These are phyloP conservation scores for Drosophila willistoni DNA, from an alignment of 1,140 invertebrate species.

Conservation along the genomic window DNA sequence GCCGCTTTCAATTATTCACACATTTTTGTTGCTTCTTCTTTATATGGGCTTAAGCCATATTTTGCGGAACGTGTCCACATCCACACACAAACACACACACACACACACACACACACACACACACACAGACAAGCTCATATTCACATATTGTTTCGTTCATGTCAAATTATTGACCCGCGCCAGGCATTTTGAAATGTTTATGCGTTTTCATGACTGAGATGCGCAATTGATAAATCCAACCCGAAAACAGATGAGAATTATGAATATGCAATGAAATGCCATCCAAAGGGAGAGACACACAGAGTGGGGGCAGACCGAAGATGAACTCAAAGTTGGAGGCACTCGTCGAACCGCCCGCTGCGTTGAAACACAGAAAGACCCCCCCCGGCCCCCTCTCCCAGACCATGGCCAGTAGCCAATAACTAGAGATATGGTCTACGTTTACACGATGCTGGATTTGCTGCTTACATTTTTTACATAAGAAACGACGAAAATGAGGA, in stretches of 20 bases:
- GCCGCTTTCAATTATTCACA: slow-evolving; percentile 74
- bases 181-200: slow-evolving; percentile 76
- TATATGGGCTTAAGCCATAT: not conserved
- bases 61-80: slow-evolving; percentile 11
- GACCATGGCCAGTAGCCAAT: slow-evolving; percentile 53
- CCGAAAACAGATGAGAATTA: slow-evolving; percentile 60
- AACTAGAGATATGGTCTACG: slow-evolving; percentile 31
- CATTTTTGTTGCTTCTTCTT: slow-evolving; percentile 33
- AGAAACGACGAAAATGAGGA: too few relatives aligned
- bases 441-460: slow-evolving; percentile 46
- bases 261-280: slow-evolving; percentile 69
- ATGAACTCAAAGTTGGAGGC: slow-evolving; percentile 2
- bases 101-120: not conserved
- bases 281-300: slow-evolving; percentile 7
- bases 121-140: slow-evolving; percentile 14
- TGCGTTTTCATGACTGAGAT: slow-evolving; percentile 79
- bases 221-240: slow-evolving; percentile 76
- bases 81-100: not conserved
- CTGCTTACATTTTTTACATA: too few relatives aligned
- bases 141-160: slow-evolving; percentile 79
- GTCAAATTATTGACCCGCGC: slow-evolving; percentile 80
- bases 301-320: not conserved
- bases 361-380: slow-evolving; percentile 14
- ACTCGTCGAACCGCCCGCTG: not conserved
- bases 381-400: too few relatives aligned